A percentile compares a stretch with the other conserved stretches of the same genome.
Evolutionary conservation across 2,888 invertebrate species (phyloP).

Genomic region (Margaritifera margaritifera): DNA sequence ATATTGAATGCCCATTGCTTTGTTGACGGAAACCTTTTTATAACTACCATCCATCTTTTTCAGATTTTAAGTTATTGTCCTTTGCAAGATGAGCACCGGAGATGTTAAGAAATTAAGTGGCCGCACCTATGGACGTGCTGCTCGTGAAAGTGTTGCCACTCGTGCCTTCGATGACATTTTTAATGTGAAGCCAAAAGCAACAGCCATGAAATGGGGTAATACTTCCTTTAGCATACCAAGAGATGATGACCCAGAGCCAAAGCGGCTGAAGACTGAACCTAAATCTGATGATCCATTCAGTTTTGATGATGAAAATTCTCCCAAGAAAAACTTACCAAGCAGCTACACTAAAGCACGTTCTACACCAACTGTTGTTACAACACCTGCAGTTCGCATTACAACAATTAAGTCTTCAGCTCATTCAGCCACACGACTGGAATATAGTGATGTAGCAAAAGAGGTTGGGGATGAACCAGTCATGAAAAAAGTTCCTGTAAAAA

Average conservation of each 20-base stretch:
- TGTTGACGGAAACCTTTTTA: too few species aligned
- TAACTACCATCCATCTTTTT: too few species aligned
- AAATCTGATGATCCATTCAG: slow-evolving; percentile 59
- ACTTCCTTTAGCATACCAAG: slow-evolving; percentile 60
- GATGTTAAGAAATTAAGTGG: slow-evolving; percentile 41
- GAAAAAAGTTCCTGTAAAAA: slow-evolving; percentile 35
- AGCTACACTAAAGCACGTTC: neutral
- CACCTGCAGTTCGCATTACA: slow-evolving; percentile 36
- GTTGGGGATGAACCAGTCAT: slow-evolving; percentile 27
- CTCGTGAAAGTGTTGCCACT: slow-evolving; percentile 45
- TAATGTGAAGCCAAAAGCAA: slow-evolving; percentile 39
- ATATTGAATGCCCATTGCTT: too few species aligned
- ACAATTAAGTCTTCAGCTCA: slow-evolving; percentile 12
- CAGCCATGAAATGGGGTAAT: slow-evolving; percentile 62
- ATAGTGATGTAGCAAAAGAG: slow-evolving; percentile 15
- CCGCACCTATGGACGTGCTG: slow-evolving; percentile 52
- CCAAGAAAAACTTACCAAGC: slow-evolving; percentile 28
- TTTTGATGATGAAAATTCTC: slow-evolving; percentile 53
- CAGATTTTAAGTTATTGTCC: too few species aligned
- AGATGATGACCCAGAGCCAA: slow-evolving; percentile 38
- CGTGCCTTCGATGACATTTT: slow-evolving; percentile 60
- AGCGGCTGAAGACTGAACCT: slow-evolving; percentile 38
- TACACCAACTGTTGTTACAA: slow-evolving; percentile 24
- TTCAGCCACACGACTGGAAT: slow-evolving; percentile 9
- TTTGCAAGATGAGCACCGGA: slow-evolving; percentile 20